Evolutionary conservation across 2,797 vertebrate genomes (phyloP).

Genomic region (Aphelocoma californica): DNA sequence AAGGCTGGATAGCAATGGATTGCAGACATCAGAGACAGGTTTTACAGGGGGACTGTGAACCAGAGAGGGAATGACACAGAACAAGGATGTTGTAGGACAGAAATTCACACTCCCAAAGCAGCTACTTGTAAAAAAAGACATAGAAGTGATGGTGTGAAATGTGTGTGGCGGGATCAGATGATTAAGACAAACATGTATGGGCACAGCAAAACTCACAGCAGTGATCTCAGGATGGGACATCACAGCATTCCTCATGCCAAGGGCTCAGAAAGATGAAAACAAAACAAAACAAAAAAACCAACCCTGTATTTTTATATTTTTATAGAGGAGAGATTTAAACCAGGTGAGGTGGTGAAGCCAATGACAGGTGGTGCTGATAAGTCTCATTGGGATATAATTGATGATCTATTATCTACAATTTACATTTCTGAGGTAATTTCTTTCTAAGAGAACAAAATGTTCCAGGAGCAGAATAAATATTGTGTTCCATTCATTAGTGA

Average conservation of each 20-base stretch:
- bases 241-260: neutral
- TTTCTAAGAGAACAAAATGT: neutral
- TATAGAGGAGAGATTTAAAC: neutral
- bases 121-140: neutral
- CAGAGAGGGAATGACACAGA: neutral
- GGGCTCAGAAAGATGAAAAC: neutral
- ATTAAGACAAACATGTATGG: neutral
- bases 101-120: neutral
- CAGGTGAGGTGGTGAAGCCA: neutral
- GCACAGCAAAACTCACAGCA: neutral
- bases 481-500: neutral
- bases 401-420: neutral
- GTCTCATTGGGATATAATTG: neutral
- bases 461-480: constrained; percentile 19
- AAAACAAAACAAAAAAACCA: neutral
- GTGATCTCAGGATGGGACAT: neutral
- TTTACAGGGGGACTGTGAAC: neutral
- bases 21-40: neutral
- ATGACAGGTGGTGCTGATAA: neutral
- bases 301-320: neutral
- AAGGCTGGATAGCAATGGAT: neutral
- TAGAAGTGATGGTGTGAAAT: neutral
- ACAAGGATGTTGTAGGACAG: neutral
- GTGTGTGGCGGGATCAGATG: neutral
- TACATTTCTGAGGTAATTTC: neutral